Evolutionary conservation across 2,888 invertebrate species (phyloP), one percentile per base, ranked within the genome.

Genomic region (Phyllotreta cruciferae): DNA sequence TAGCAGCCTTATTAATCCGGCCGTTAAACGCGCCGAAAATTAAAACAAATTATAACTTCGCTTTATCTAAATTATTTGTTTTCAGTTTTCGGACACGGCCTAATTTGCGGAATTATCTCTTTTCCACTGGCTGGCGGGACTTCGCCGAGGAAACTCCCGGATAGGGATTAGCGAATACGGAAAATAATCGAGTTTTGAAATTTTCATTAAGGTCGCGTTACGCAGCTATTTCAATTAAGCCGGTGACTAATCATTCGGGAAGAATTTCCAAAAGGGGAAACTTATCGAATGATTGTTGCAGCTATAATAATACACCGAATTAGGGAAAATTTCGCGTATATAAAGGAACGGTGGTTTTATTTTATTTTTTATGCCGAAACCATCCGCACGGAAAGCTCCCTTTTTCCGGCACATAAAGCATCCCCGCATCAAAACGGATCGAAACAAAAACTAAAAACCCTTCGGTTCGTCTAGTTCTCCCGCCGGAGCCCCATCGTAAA

Each of bases 11-110:
- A 60, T 60, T 52, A 56, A 56, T 56, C 56, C 11, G 38, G 36
- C 38, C 50, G 39, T 53, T 60, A 56, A 55, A 60, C 60, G 60
- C 60, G 45, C 11, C 55, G 41, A 56, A 60, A 24, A 64, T 64
- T 60, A 45, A 64, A 64, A 64, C 60, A 64, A 60, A 64, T 64
- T 64, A 60, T 52, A 60, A 64, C 60, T 64, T 42, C 52, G 36
- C 64, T 64, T 56, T 64, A 64, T 64, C 64, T 56, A 44, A 56
- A 64, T 64, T 64, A 64, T 64, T 60, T 64, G 60, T 56, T 64
- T 57, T 53, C 54, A 60, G 64, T 64, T 64, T 64, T 24, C 24
- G 64, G 64, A 64, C 60, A 64, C 45, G 24, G 60, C 64, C 54
- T 63, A 63, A 60, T 60, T 64, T 41, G 60, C 42, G 42, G 53